Evolutionary conservation across 2,113 vertebrate species (phyloP), one percentile per base, ranked within the genome.

Genomic region (Epinephelus lanceolatus): DNA sequence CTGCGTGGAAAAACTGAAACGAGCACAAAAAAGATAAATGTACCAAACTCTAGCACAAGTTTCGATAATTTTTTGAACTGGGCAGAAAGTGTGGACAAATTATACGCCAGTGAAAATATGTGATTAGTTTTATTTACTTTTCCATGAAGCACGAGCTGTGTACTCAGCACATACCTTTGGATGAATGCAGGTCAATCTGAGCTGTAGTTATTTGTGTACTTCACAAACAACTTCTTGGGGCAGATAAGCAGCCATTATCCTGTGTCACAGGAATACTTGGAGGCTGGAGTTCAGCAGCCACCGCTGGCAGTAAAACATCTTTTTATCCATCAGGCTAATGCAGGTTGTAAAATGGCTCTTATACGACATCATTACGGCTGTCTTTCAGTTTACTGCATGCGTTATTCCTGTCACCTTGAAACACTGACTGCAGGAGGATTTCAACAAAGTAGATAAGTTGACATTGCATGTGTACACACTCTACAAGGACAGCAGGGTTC

Each of bases 161-260:
- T 59, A 37, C 18, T 18, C 13, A 11, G 63, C 8, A 5, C 51
- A 27, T 9, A 33, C 25, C 52, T 67, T 11, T 47, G 23, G 12
- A 49, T 51, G 9, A 27, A 45, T 13, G 45, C 19, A 27, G 65
- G 17, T 61, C 0, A 6, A 4, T 14, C 25, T 52, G 3, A 62
- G 17, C 57, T n/a, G 12, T 18, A 13, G 7, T 71, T 14, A 9
- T 55, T 33, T n/a, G 37, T 71, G 14, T 11, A 40, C 27, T 52
- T 51, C 19, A 33, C 21, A 9, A 37, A 51, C 19, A 1, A 15
- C 17, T 19, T 9, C 14, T 17, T 3, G 33, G 30, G 18, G 52
- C 75, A 45, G 77, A 79, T 79, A 52, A 79, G 59, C 47, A 6
- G 67, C 45, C 21, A 3, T 10, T 40, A 4, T 76, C 8, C 7